Base-by-base conservation (phyloP, 2,797 vertebrate genomes). In the Siniperca obscura region DNA sequence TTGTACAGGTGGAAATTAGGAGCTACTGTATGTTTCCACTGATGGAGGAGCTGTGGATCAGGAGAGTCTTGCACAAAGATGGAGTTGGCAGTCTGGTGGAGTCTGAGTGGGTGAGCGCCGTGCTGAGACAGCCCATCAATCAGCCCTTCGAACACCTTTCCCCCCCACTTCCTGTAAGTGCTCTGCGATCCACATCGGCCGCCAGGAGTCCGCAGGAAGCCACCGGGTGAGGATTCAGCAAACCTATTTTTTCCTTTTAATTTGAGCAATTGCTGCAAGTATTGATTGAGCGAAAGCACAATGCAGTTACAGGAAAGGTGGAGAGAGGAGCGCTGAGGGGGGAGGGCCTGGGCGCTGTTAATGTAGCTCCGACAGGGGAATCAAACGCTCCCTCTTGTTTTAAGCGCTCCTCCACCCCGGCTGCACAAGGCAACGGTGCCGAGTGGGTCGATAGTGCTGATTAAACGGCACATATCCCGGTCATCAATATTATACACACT, bases 401-500 rank as follows among this genome's bases (percentile, higher is more conserved):
- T 93, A 92, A 94, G 91, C 90, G 78, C 92, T 91, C 83, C 87
- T 92, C 85, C 87, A 65, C 85, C 85, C 85, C 48, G 56, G 89
- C 86, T 90, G 91, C 90, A 90, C 91, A 89, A 87, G 82, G 86
- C 91, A 90, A 69, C 86, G 61, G 89, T 78, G 90, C 94, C 94
- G 95, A 95, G 95, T 91, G 85, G 96, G 97, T 98, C 98, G 96
- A 99, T 98, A 95, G 74, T 70, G 95, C 96, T 92, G 96, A 98
- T 98, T 98, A 98, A 98, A 98, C 96, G 96, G 96, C 96, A 96
- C 96, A 96, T 96, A 96, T 95, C 90, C 78, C 90, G 89, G 93
- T 95, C 96, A 96, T 98, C 97, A 97, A 97, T 98, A 98, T 96
- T 96, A 96, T 96, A 97, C 94, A 94, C 95, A 95, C 94, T 95